Base-by-base conservation (phyloP, 1,140 invertebrate species). In the Trypoxylus dichotomus region DNA sequence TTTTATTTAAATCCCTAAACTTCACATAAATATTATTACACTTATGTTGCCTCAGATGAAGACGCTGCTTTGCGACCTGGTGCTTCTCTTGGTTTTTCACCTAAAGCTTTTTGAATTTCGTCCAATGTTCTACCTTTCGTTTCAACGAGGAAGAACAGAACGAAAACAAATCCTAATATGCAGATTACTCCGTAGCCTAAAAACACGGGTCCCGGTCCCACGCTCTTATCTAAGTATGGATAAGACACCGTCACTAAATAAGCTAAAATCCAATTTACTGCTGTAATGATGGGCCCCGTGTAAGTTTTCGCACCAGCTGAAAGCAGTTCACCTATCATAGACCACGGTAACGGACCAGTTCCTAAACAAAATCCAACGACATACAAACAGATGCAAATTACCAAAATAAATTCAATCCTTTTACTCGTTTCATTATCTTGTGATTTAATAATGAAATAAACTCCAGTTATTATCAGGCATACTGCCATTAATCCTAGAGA, bases 71-170 rank as follows among this genome's bases (percentile, higher is more conserved):
- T 24, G 5, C 60, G 19, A 19, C 21, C 60, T 11, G 15, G 60
- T 8, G 15, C 15, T 63, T 19, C 60, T 21, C 24, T 19, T 25
- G 60, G 60, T 63, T 63, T 63, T 11, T 63, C 21, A 19, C 60
- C 60, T 63, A 63, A 24, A 63, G 60, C 60, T 3, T 19, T 3
- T 63, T 63, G 60, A 74, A 96, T 94, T 82, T 94, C 91, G 76
- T 93, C 90, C 42, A 93, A 85, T 0, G 90, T 90, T 83, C 91
- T 92, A 1, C 90, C 90, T 84, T 94, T 94, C 0, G 94, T 94
- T 85, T 95, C 94, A 0, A 93, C 92, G 0, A 94, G 90, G 79
- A 91, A 88, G 76, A 92, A 88, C 79, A 89, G 90, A 10, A 93
- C 87, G 80, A 94, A 92, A 10, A 92, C 82, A 2, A 90, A 83